Evolutionary conservation across 2,888 invertebrate species (phyloP).

Genomic region (Aphodius granarius): DNA sequence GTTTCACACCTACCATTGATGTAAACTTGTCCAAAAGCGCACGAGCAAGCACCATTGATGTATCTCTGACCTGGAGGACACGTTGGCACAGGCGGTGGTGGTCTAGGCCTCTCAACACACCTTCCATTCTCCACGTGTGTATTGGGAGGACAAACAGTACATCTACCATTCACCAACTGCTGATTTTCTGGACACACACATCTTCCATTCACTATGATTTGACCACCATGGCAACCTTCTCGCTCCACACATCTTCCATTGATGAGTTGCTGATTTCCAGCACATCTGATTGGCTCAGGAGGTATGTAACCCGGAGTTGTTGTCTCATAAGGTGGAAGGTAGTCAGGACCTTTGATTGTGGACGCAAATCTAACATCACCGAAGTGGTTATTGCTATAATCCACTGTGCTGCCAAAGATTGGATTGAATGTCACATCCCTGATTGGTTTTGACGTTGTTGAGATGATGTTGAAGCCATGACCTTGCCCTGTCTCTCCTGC

Average conservation of each 20-base stretch:
- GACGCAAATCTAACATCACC: constrained; percentile 47
- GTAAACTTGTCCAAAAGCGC: neutral
- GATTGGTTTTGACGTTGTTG: constrained; percentile 45
- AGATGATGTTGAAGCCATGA: constrained; percentile 29
- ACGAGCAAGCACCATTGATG: constrained; percentile 12
- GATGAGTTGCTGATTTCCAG: constrained; percentile 5
- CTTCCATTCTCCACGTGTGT: constrained; percentile 23
- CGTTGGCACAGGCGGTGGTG: neutral
- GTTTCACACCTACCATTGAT: constrained; percentile 19
- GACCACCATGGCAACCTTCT: constrained; percentile 7
- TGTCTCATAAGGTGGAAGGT: constrained; percentile 47
- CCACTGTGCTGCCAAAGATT: constrained; percentile 44
- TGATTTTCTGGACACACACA: constrained; percentile 19
- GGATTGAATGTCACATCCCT: constrained; percentile 42
- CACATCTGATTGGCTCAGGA: constrained; percentile 8
- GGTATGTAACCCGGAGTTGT: constrained; percentile 30
- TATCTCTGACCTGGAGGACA: constrained; percentile 13
- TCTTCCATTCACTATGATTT: constrained; percentile 16
- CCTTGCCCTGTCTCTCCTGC: constrained; percentile 45
- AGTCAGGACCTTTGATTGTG: constrained; percentile 48
- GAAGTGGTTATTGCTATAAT: constrained; percentile 47
- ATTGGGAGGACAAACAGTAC: constrained; percentile 9
- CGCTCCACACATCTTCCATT: constrained; percentile 20
- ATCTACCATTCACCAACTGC: constrained; percentile 24
- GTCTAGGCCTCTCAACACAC: constrained; percentile 23